phyloP scores from a whole-genome alignment of 2,797 vertebrate genomes.

The Staurois parvus region DNA sequence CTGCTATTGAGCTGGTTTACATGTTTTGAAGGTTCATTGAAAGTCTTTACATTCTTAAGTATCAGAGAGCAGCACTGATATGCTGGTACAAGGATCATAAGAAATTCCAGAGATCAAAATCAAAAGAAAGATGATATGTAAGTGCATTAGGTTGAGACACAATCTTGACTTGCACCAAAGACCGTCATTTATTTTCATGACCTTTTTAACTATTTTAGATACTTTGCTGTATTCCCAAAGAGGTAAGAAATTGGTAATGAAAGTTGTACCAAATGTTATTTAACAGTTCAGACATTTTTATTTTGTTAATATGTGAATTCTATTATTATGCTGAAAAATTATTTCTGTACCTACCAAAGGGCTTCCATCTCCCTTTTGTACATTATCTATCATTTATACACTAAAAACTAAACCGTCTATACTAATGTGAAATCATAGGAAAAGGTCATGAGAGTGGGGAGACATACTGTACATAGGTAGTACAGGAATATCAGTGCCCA shows the following conservation, averaged over 20 bases:
- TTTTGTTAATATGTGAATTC: background rate
- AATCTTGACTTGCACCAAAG: conserved; percentile 4
- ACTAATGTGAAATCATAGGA: too few relatives aligned
- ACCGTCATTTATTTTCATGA: background rate
- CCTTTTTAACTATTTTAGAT: background rate
- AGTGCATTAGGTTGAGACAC: conserved; percentile 19
- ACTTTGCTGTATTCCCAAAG: background rate
- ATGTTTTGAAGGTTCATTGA: conserved; percentile 34
- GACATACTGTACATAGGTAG: too few relatives aligned
- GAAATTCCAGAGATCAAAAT: conserved; percentile 34
- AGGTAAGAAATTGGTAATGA: background rate
- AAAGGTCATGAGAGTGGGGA: too few relatives aligned
- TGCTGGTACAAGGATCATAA: conserved; percentile 3
- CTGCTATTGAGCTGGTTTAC: background rate
- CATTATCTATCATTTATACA: too few relatives aligned
- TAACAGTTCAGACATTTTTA: background rate
- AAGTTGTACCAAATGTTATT: background rate
- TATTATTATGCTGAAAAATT: too few relatives aligned
- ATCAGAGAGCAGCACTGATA: background rate
- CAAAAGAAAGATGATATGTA: conserved; percentile 44
- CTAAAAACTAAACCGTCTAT: too few relatives aligned
- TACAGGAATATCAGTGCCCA: too few relatives aligned
- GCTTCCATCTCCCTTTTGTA: too few relatives aligned
- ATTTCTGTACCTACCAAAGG: too few relatives aligned
- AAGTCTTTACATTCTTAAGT: conserved; percentile 29